phyloP scores from a whole-genome alignment of 2,113 vertebrate species.

The Apus apus region DNA sequence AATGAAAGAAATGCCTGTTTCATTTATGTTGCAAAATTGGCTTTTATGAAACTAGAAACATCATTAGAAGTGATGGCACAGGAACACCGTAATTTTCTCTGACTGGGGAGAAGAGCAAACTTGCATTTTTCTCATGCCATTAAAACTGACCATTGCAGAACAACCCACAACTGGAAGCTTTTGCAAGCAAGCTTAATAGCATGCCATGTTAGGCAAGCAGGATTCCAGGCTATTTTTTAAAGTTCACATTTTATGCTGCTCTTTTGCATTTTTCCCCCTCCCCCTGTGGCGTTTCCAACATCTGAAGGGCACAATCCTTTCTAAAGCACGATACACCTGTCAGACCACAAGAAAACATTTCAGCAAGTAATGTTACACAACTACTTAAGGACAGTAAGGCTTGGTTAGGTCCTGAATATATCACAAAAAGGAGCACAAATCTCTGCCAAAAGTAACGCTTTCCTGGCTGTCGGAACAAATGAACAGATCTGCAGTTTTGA shows the following conservation, averaged over 20 bases:
- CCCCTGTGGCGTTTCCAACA: background rate
- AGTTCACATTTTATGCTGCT: slow-evolving; percentile 38
- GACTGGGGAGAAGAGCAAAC: slow-evolving; percentile 42
- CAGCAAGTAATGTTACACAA: slow-evolving; percentile 3
- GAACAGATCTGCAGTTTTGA: background rate
- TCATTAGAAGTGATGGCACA: slow-evolving; percentile 39
- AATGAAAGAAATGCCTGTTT: slow-evolving; percentile 37
- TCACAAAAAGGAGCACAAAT: background rate
- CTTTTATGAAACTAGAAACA: slow-evolving; percentile 36
- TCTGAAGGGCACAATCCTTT: background rate
- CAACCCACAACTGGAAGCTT: background rate
- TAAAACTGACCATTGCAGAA: slow-evolving; percentile 8
- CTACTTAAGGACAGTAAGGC: background rate
- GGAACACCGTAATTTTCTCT: slow-evolving; percentile 58
- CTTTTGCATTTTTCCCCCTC: background rate
- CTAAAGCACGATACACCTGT: slow-evolving; percentile 16
- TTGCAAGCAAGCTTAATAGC: slow-evolving; percentile 35
- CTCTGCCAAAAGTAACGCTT: slow-evolving; percentile 29
- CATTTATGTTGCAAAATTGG: slow-evolving; percentile 48
- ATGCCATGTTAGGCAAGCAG: slow-evolving; percentile 11
- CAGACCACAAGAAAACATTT: background rate
- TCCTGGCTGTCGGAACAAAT: background rate
- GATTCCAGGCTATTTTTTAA: slow-evolving; percentile 47
- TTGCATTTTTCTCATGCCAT: slow-evolving; percentile 34
- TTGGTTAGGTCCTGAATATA: slow-evolving; percentile 13